Base-by-base conservation (phyloP, 1,140 invertebrate genomes). In the Drosophila navojoa region DNA sequence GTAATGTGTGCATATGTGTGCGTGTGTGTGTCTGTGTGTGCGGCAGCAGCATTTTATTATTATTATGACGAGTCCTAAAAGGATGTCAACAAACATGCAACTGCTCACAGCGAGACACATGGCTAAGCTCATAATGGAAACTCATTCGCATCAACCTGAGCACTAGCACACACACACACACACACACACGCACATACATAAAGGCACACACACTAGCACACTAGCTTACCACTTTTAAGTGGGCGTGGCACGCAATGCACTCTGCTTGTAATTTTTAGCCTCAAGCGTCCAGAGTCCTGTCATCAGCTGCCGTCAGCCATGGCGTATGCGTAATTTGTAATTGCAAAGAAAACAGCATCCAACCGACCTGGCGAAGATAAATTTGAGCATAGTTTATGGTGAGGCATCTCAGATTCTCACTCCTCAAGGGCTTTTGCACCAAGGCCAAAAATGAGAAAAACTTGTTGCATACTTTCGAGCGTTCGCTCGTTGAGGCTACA, bases 41-140 rank as follows among this genome's bases (percentile, higher is more conserved):
- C 9, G 61, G 19, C 35, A 25, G 59, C 22, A 53, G 62, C 78
- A 81, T 86, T 87, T 82, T 79, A 77, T 76, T 86, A 79, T 81
- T 79, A 76, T 81, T 73, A 70, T 81, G 82, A 79, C 71, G 71
- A 79, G 64, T 81, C 44, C 42, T 45, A 52, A 75, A 76, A 81
- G 77, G 74, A 71, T 85, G 75, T 86, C 71, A 86, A 71, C 71
- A 86, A 86, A 86, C 81, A 86, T 81, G 81, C 78, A 78, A 86
- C 81, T 61, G 64, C 27, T 25, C 47, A 57, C 29, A 47, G 44
- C 58, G 44, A 50, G 63, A 70, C 64, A 75, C 69, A 62, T 63
- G 77, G 61, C 81, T 69, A 50, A 60, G 55, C 58, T 75, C 71
- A 86, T 81, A 86, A 85, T 71, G 54, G 68, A 67, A 86, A 81